These are phyloP conservation scores for Polypterus senegalus DNA, from an alignment of 2,113 vertebrate genomes.

Conservation along the genomic window DNA sequence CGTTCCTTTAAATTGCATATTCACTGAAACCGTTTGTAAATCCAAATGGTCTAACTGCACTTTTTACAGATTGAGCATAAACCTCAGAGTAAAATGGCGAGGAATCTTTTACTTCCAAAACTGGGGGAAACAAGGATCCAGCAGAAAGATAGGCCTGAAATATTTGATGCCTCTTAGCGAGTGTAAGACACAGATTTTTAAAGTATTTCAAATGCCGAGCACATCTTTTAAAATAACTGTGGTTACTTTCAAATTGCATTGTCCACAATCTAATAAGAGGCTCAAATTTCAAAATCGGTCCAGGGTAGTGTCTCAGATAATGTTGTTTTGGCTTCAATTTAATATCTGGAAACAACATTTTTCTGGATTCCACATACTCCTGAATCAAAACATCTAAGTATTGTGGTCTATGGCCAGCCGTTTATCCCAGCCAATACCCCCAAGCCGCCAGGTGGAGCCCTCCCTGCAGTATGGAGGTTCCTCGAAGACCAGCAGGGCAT, in stretches of 20 bases:
- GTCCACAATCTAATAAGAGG: constrained; percentile 20
- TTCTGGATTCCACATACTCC: constrained; percentile 27
- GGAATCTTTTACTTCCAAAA: constrained; percentile 10
- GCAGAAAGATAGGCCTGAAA: constrained; percentile 12
- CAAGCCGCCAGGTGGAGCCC: no score
- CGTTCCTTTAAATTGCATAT: constrained; percentile 13
- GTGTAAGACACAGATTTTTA: constrained; percentile 19
- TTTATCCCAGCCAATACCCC: no score
- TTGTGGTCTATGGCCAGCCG: no score
- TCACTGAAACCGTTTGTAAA: constrained; percentile 1
- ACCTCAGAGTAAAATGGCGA: constrained; percentile 15
- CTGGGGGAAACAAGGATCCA: constrained; percentile 11
- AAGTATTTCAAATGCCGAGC: constrained; percentile 15
- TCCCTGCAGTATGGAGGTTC: no score
- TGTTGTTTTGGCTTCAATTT: constrained; percentile 18
- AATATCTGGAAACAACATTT: constrained; percentile 12
- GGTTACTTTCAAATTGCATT: constrained; percentile 21
- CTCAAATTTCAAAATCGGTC: constrained; percentile 22
- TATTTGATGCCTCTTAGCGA: constrained; percentile 18
- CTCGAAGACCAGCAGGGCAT: no score
- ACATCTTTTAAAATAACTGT: constrained; percentile 21
- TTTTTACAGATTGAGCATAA: constrained; percentile 14
- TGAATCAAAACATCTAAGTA: constrained; percentile 24
- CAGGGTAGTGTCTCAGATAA: constrained; percentile 18
- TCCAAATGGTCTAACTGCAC: constrained; percentile 10